These are phyloP conservation scores for Andrena camellia DNA, from an alignment of 2,888 invertebrate genomes.

Conservation along the genomic window DNA sequence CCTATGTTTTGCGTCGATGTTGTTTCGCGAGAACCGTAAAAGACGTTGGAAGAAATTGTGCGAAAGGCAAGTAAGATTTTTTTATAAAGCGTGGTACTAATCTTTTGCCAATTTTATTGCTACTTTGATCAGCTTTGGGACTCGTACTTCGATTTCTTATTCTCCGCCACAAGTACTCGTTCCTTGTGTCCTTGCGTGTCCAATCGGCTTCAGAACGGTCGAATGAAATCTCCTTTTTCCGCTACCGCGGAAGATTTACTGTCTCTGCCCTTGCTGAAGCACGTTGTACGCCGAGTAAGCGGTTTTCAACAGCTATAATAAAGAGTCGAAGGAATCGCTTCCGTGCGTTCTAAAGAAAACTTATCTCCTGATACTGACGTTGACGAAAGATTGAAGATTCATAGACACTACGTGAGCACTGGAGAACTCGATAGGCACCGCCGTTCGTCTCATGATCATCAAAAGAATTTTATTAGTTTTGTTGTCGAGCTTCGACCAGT, in stretches of 20 bases:
- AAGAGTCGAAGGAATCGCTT: no score
- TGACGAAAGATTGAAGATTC: conserved; percentile 51
- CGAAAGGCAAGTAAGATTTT: neutral
- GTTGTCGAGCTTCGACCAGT: conserved; percentile 30
- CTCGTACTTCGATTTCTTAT: no score
- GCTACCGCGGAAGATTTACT: neutral
- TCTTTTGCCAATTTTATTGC: neutral
- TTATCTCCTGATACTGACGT: neutral
- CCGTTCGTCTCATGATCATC: conserved; percentile 45
- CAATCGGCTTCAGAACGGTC: no score
- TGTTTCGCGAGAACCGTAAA: neutral
- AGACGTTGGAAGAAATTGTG: no score
- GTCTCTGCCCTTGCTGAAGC: neutral
- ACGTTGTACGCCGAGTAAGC: conserved; percentile 48
- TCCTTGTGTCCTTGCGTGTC: no score
- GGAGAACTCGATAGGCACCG: conserved; percentile 45
- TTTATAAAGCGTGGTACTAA: neutral
- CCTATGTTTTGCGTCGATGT: neutral
- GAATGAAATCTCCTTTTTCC: no score
- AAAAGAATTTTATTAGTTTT: conserved; percentile 24
- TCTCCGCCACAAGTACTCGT: no score
- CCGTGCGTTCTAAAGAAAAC: no score
- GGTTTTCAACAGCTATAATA: conserved; percentile 43
- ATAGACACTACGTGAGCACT: conserved; percentile 32
- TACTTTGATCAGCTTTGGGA: neutral